These are phyloP conservation scores for Eupeodes luniger DNA, from an alignment of 2,888 invertebrate species.

Conservation along the genomic window DNA sequence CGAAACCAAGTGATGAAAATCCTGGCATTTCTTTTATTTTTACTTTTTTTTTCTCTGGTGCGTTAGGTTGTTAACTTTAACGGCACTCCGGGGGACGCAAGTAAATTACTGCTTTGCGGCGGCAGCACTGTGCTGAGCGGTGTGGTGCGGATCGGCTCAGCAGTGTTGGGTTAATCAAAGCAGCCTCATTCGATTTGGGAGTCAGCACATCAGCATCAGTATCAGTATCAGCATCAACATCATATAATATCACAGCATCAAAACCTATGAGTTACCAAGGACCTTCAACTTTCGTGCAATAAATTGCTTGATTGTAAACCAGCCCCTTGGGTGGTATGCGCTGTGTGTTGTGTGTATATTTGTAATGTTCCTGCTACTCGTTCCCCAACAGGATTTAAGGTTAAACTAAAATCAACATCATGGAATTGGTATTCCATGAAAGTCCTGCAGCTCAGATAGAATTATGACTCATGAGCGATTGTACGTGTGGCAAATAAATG, in stretches of 20 bases:
- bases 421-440: slow-evolving; percentile 70
- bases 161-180: slow-evolving; percentile 72
- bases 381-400: not conserved
- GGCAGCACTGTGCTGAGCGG: not conserved
- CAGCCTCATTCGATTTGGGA: slow-evolving; percentile 75
- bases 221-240: not conserved
- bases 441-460: slow-evolving; percentile 77
- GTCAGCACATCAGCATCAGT: slow-evolving; percentile 35
- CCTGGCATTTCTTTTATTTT: not conserved
- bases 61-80: slow-evolving; percentile 77
- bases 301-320: slow-evolving; percentile 76
- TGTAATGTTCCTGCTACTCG: not conserved
- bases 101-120: slow-evolving; percentile 77
- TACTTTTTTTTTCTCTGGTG: slow-evolving; percentile 15
- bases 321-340: slow-evolving; percentile 62
- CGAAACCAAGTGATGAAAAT: slow-evolving; percentile 12
- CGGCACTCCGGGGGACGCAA: slow-evolving; percentile 77
- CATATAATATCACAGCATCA: slow-evolving; percentile 23
- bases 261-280: slow-evolving; percentile 26
- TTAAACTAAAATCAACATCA: slow-evolving; percentile 58
- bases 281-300: slow-evolving; percentile 75
- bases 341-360: not conserved
- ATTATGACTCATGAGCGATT: slow-evolving; percentile 77
- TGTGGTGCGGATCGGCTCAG: not conserved
- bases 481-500: slow-evolving; percentile 77